Conservation (phyloP, 1,140 invertebrate genomes). For the Luehdorfia chinensis region DNA sequence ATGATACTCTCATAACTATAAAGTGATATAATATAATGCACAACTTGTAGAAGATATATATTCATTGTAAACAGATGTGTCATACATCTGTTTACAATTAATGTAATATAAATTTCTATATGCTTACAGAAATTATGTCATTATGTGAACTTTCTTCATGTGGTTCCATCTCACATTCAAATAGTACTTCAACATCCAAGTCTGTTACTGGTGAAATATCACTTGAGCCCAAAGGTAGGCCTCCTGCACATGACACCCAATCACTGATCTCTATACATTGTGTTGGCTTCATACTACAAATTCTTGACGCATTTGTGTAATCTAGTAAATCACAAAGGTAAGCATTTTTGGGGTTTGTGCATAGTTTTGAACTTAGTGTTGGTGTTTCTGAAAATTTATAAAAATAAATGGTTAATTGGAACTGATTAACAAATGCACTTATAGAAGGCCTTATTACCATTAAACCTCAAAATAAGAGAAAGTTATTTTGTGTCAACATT, state of each 20-base stretch:
- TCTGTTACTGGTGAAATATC: conserved; percentile 47
- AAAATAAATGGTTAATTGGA: too few relatives aligned
- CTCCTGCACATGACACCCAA: conserved; percentile 61
- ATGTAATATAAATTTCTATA: background rate
- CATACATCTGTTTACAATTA: too few relatives aligned
- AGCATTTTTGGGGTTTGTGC: conserved; percentile 67
- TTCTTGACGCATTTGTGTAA: conserved; percentile 61
- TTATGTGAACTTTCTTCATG: conserved; percentile 47
- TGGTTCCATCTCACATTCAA: conserved; percentile 71
- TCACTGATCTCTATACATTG: conserved; percentile 63
- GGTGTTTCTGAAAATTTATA: conserved; percentile 66
- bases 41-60: too few relatives aligned
- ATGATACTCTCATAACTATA: too few relatives aligned
- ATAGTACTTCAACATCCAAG: conserved; percentile 59
- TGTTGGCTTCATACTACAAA: conserved; percentile 67
- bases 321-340: conserved; percentile 66
- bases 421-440: too few relatives aligned
- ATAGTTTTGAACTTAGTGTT: conserved; percentile 63
- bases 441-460: too few relatives aligned
- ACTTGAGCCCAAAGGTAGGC: conserved; percentile 51
- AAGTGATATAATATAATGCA: too few relatives aligned
- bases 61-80: too few relatives aligned
- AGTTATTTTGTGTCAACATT: background rate
- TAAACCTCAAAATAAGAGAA: too few relatives aligned
- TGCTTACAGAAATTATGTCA: conserved; percentile 49